Evolutionary conservation across 2,113 vertebrate genomes (phyloP).

Genomic region (Melanocharis versteri): DNA sequence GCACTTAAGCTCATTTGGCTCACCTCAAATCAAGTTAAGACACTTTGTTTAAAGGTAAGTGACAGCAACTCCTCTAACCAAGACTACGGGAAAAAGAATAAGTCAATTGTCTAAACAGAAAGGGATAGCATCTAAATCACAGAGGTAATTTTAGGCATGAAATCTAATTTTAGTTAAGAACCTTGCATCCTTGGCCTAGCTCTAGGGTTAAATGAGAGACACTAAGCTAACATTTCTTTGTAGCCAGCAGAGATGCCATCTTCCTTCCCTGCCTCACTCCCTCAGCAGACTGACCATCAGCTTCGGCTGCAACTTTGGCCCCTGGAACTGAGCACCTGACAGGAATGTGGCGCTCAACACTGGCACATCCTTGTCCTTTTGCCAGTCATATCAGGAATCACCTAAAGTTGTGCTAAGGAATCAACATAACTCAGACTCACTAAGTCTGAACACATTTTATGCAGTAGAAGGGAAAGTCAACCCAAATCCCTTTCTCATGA

Average conservation of each 20-base stretch:
- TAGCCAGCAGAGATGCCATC: not conserved
- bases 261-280: not conserved
- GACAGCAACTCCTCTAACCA: not conserved
- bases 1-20: not conserved
- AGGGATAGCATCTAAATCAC: not conserved
- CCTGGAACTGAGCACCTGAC: not conserved
- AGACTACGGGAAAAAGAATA: not conserved
- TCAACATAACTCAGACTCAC: not conserved
- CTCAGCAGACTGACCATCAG: not conserved
- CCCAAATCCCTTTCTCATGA: not conserved
- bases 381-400: not conserved
- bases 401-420: not conserved
- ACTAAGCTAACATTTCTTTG: not conserved
- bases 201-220: not conserved
- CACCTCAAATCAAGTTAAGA: not conserved
- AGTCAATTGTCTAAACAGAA: not conserved
- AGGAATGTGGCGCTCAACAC: not conserved
- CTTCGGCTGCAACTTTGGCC: not conserved
- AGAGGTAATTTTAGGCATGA: not conserved
- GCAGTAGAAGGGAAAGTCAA: not conserved
- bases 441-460: not conserved
- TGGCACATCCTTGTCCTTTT: not conserved
- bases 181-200: not conserved
- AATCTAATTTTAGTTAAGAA: not conserved
- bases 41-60: not conserved